Evolutionary conservation across 2,113 vertebrate species (phyloP).

Genomic region (Canis aureus): DNA sequence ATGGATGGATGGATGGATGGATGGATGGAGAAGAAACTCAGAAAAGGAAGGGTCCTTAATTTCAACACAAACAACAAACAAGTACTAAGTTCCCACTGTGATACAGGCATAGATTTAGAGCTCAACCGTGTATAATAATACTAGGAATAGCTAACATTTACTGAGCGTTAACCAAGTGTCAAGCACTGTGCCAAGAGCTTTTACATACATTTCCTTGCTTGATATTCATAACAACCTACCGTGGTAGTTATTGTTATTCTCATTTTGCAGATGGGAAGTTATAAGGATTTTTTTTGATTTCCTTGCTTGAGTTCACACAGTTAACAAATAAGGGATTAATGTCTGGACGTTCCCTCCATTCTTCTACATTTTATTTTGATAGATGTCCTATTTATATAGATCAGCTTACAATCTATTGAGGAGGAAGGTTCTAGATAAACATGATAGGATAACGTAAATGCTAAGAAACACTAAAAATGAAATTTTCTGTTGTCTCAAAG

Average conservation of each 20-base stretch:
- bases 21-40: neutral
- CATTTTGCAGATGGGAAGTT: conserved; percentile 2
- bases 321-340: neutral
- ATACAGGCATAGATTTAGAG: neutral
- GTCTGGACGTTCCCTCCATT: neutral
- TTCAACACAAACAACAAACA: neutral
- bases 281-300: neutral
- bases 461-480: neutral
- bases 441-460: neutral
- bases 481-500: neutral
- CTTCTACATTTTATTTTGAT: neutral
- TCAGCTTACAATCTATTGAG: neutral
- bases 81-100: neutral
- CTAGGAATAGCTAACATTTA: neutral
- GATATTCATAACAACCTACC: neutral
- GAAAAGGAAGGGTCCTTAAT: neutral
- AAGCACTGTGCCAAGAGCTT: neutral
- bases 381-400: neutral
- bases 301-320: neutral
- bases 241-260: neutral
- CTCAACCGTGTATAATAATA: neutral
- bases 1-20: neutral
- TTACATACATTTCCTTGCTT: neutral
- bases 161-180: neutral
- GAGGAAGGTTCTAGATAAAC: neutral